Evolutionary conservation across 2,888 invertebrate genomes (phyloP), one percentile per base, ranked within the genome.

Genomic region (Oithona nana): DNA sequence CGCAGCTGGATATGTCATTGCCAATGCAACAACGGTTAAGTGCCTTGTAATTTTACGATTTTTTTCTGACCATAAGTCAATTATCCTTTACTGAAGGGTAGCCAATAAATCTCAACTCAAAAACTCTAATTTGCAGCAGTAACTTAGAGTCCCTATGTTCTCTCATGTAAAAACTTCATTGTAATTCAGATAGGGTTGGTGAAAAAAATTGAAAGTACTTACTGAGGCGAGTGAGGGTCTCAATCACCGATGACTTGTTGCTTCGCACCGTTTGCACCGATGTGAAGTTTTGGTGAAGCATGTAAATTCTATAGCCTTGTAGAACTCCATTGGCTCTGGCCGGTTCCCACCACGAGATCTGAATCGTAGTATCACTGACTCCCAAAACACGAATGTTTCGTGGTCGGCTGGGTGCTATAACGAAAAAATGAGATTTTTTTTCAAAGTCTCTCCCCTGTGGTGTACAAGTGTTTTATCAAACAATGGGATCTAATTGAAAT

Each of bases 261-360:
- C 73, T 73, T 64, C 71, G 69, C 13, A 75, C 71, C 61, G 78
- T 78, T 66, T 78, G 76, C 61, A 81, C 81, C 68, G 80, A 80
- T 20, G 84, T 84, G 69, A 78, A 78, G 73, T 83, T 84, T 67
- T 79, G 79, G 70, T 80, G 77, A 73, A 80, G 79, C 71, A 80
- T 82, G 71, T 82, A 83, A 65, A 84, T 77, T 68, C 81, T 77
- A 73, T 84, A 85, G 56, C 83, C 83, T 66, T 76, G 76, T 60
- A 88, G 76, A 22, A 80, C 75, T 0, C 89, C 89, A 75, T 90
- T 89, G 64, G 79, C 78, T 24, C 77, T 75, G 1, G 73, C 69
- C 0, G 89, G 89, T 72, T 84, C 83, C 69, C 78, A 77, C 88
- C 89, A 90, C 69, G 82, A 80, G 67, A 90, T 75, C 66, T 82